Evolutionary conservation across 2,888 invertebrate species (phyloP).

Genomic region (Pachymerium ferrugineum): DNA sequence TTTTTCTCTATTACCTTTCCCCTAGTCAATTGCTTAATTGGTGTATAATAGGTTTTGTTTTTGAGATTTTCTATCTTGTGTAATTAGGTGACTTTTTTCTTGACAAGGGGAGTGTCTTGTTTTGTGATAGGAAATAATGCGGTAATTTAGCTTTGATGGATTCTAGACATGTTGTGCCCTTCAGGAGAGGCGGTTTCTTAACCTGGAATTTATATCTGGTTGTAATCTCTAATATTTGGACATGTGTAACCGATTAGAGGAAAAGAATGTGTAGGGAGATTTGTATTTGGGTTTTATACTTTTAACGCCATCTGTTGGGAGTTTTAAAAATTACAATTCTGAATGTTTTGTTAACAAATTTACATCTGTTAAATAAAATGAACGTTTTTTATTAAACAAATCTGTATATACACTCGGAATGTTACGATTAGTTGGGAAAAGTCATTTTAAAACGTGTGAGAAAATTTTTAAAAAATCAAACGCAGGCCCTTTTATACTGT

Average conservation of each 20-base stretch:
- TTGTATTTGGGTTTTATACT: too few relatives aligned
- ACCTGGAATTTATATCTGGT: background rate
- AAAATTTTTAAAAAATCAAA: background rate
- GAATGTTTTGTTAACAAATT: background rate
- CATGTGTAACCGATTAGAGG: too few relatives aligned
- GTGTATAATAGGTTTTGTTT: background rate
- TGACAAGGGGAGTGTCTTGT: background rate
- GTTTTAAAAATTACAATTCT: background rate
- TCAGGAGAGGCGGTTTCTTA: background rate
- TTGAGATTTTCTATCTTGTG: background rate
- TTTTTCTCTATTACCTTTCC: background rate
- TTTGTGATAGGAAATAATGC: background rate
- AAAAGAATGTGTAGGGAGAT: too few relatives aligned
- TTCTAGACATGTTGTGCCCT: background rate
- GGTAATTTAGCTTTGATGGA: too few relatives aligned
- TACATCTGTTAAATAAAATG: background rate
- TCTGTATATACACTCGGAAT: background rate
- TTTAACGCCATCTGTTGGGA: too few relatives aligned
- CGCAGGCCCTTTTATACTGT: background rate
- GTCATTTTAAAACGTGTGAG: background rate
- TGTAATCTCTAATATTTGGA: background rate
- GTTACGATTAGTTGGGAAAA: background rate
- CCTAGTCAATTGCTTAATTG: background rate
- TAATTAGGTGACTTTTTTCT: background rate
- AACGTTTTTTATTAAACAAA: background rate